Evolutionary conservation across 2,113 vertebrate species (phyloP), one percentile per base, ranked within the genome.

Genomic region (Tinamus guttatus): DNA sequence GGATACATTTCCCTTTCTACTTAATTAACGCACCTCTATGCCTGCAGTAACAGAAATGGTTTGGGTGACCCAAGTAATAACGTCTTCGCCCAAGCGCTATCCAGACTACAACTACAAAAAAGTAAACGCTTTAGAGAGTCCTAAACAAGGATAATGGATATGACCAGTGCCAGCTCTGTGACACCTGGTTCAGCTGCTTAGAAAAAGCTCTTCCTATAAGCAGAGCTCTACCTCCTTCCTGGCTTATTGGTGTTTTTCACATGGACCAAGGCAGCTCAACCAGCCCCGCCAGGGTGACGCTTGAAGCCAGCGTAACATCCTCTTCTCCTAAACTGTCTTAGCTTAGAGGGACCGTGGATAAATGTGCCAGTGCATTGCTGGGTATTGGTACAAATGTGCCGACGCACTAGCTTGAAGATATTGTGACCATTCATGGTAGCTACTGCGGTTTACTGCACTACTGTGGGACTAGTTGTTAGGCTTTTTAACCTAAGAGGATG

Each of bases 331-430:
- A 34, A 11, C 2, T 45, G 6, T 45, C 58, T 40, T 9, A 25
- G 27, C 75, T 4, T 6, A 59, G 49, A 20, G 68, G 49, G 24
- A n/a, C 24, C 58, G 69, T 36, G 60, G n/a, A 16, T 59, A 36
- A 60, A 30, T 3, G 15, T 40, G 15, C 40, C 38, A 30, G 11
- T 5, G 28, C 27, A 30, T 17, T 56, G 27, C 54, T 30, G 54
- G 12, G 27, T 56, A 30, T 49, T 49, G 49, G 49, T 49, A 16
- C 54, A n/a, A 60, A 30, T 2, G 13, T 40, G 18, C 40, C 38
- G 30, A 30, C 5, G 16, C 24, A 30, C 38, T 41, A 32, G 51
- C 15, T 68, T 45, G 32, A 5, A 0, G 0, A 2, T 47, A 59
- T 56, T 18, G 56, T 51, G 28, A 58, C 18, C 43, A 20, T 14